Base-by-base conservation (phyloP, 2,797 vertebrate genomes). In the Cossypha heuglini region DNA sequence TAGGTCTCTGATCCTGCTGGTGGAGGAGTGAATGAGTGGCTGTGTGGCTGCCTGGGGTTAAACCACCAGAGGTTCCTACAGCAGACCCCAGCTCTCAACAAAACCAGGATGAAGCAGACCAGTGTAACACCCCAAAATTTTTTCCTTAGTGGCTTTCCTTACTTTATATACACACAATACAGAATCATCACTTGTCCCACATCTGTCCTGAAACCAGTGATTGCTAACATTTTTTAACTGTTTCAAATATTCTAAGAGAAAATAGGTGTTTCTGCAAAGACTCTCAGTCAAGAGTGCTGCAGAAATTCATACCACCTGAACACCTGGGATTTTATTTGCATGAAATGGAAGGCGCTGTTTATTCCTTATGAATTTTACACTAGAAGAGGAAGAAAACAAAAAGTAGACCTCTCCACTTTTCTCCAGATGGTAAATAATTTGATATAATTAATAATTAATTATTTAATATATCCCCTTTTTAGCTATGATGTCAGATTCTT, bases 1-100 rank as follows among this genome's bases (percentile, higher is more conserved):
- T 66, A 0, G 1, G 40, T 61, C 15, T 46, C 7, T 0, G 0
- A 1, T 35, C 40, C 54, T 42, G 13, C 31, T 35, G 26, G 7
- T 14, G 13, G 26, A 7, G 10, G 11, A 20, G 26, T 14, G 46
- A 67, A 38, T 0, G 1, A 37, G 22, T 2, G 5, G 8, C 17
- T 61, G 4, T 0, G 0, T 8, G 6, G 26, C 11, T 82, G 9
- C 49, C n/a, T 33, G 37, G 14, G 8, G 4, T 45, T 63, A 13
- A 63, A 38, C 9, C 24, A 33, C 2, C 8, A 43, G 11, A 21
- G 4, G 5, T 31, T 69, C 19, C 31, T 48, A 2, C 6, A 13
- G 67, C 37, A 48, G 19, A 51, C 1, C 16, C 19, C 4, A 3
- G 6, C 16, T 55, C 57, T n/a, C 37, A 43, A 8, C 37, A 75